A percentile compares a stretch with the other conserved stretches of the same genome.
phyloP scores from a whole-genome alignment of 2,888 invertebrate species.

The Melanostoma scalare region DNA sequence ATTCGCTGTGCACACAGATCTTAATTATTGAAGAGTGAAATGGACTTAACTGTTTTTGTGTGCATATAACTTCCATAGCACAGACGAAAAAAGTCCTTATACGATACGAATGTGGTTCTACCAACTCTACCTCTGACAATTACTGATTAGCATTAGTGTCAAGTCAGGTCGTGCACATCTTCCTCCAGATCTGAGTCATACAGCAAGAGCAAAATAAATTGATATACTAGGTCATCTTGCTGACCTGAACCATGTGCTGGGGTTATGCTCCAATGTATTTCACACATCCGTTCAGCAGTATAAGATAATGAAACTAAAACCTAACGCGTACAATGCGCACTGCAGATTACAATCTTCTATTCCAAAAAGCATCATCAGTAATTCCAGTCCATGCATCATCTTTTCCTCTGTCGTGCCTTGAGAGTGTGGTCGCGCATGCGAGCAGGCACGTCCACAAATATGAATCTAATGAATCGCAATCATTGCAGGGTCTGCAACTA shows the following conservation, averaged over 20 bases:
- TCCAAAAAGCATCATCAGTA: slow-evolving; percentile 71
- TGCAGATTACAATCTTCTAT: slow-evolving; percentile 67
- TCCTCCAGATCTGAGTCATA: slow-evolving; percentile 29
- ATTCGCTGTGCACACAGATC: slow-evolving; percentile 12
- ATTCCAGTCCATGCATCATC: slow-evolving; percentile 69
- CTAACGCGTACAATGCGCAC: slow-evolving; percentile 58
- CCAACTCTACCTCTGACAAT: slow-evolving; percentile 27
- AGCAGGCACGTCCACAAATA: slow-evolving; percentile 70
- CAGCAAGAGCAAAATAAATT: slow-evolving; percentile 52
- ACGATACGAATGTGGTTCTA: neutral
- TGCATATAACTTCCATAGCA: no score
- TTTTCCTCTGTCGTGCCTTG: slow-evolving; percentile 36
- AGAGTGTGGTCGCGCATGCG: slow-evolving; percentile 56
- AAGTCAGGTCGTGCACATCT: slow-evolving; percentile 61
- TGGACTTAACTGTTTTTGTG: no score
- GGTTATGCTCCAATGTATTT: slow-evolving; percentile 61
- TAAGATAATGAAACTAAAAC: slow-evolving; percentile 22
- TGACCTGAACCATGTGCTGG: slow-evolving; percentile 58
- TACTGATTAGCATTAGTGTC: slow-evolving; percentile 57
- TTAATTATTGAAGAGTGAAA: slow-evolving; percentile 30
- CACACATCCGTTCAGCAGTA: slow-evolving; percentile 53
- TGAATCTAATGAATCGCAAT: slow-evolving; percentile 73
- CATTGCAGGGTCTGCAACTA: slow-evolving; percentile 60
- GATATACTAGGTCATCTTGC: slow-evolving; percentile 67
- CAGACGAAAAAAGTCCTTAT: no score